Percentiles rank a stretch among this genome's conserved stretches.
Evolutionary conservation across 2,113 vertebrate genomes (phyloP).

Genomic region (Sinocyclocheilus maitianheensis): DNA sequence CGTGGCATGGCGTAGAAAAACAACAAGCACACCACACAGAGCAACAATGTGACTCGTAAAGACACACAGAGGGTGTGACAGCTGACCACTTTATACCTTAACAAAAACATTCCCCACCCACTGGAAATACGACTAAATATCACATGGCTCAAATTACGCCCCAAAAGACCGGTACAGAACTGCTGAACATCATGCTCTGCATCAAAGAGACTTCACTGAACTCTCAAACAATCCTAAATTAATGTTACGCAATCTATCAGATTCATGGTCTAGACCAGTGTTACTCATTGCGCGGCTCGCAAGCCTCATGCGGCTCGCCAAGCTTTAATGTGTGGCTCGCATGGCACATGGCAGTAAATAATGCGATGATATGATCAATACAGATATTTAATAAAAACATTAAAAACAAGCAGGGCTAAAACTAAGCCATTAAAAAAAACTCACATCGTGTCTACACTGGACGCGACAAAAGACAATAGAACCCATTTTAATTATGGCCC

Average conservation of each 20-base stretch:
- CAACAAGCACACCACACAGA: conserved; percentile 48
- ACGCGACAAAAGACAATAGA: too few species aligned
- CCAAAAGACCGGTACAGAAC: too few species aligned
- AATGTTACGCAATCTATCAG: not conserved
- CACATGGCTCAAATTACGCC: not conserved
- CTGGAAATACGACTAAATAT: conserved; percentile 32
- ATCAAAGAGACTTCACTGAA: not conserved
- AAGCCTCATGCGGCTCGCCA: too few species aligned
- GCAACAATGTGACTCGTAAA: conserved; percentile 37
- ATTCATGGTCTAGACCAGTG: not conserved
- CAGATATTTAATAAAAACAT: too few species aligned
- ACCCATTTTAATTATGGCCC: too few species aligned
- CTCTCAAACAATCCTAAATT: not conserved
- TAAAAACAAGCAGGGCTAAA: too few species aligned
- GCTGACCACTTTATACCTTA: conserved; percentile 64
- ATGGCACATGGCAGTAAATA: too few species aligned
- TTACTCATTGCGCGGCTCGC: too few species aligned
- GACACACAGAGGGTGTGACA: conserved; percentile 57
- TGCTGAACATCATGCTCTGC: not conserved
- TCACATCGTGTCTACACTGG: too few species aligned
- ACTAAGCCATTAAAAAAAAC: too few species aligned
- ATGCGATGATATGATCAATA: too few species aligned
- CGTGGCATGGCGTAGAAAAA: conserved; percentile 45
- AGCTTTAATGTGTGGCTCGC: too few species aligned
- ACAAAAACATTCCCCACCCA: conserved; percentile 43